Evolutionary conservation across 2,113 vertebrate species (phyloP), one percentile per base, ranked within the genome.

Genomic region (Salvelinus fontinalis): DNA sequence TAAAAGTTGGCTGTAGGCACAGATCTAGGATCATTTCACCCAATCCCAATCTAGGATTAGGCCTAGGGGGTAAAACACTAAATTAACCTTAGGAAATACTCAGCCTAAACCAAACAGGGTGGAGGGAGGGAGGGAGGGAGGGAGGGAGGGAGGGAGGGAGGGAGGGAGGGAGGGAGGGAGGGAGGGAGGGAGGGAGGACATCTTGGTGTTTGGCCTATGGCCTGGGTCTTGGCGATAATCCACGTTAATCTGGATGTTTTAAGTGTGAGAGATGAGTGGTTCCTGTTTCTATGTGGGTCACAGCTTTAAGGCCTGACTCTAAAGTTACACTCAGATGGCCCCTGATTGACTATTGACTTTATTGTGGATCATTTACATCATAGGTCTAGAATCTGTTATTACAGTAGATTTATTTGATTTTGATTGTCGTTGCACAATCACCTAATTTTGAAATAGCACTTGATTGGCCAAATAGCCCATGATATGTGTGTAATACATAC

Each of bases 241-340:
- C 91, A 90, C 78, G 86, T 90, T 92, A 92, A 92, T 93, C 90
- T 92, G 88, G 83, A 86, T 90, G 89, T 87, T 86, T 91, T 91
- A 90, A 89, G 87, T 86, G 39, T 44, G 39, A 44, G 39, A 44
- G 39, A 88, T 84, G 87, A 90, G 80, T 81, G 77, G 68, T 77
- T 82, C 80, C 66, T 77, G 80, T 34, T n/a, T 86, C 81, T 85
- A 88, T 90, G 76, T 86, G 86, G 88, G 89, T 59, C 71, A 89
- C 3, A 85, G 74, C 86, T 86, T 86, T 84, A 85, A 60, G 78
- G 68, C 74, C 79, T 84, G 76, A 84, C 86, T 73, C 73, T 82
- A 57, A 84, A 86, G 73, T 57, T 57, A 20, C 18, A 20, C 16
- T 9, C 34, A 39, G 8, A 48, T 39, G 44, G 39, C 44, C 18